Evolutionary conservation across 1,140 invertebrate species (phyloP).

Genomic region (Zaprionus ornatus): DNA sequence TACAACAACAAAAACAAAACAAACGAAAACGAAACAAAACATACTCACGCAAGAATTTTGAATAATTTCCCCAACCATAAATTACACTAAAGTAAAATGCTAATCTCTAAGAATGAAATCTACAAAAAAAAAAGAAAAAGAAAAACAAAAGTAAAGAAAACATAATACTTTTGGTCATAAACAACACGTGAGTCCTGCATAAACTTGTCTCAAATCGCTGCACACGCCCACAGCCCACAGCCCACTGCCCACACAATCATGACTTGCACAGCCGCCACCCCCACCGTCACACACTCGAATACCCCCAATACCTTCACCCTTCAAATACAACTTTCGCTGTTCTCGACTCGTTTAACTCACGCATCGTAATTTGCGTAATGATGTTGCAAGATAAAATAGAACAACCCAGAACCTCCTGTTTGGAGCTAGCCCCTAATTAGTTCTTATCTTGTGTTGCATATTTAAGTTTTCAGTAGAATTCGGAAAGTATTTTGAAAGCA

Average conservation of each 20-base stretch:
- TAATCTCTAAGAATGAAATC: conserved; percentile 22
- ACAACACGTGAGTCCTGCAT: conserved; percentile 77
- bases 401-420: background rate
- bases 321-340: background rate
- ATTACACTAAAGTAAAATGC: conserved; percentile 45
- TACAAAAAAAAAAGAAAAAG: conserved; percentile 47
- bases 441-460: conserved; percentile 45
- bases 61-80: conserved; percentile 65
- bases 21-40: conserved; percentile 43
- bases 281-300: background rate
- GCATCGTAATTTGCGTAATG: conserved; percentile 21
- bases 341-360: conserved; percentile 12
- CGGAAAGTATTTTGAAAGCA: conserved; percentile 28
- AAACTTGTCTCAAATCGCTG: conserved; percentile 74
- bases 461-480: conserved; percentile 49
- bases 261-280: conserved; percentile 59
- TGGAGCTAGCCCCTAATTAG: conserved; percentile 8
- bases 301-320: conserved; percentile 1
- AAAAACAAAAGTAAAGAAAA: conserved; percentile 31
- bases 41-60: conserved; percentile 59
- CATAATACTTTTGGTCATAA: conserved; percentile 69
- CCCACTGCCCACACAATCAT: conserved; percentile 59
- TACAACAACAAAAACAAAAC: conserved; percentile 30
- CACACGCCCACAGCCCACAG: conserved; percentile 50
- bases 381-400: conserved; percentile 7